Evolutionary conservation across 2,797 vertebrate species (phyloP).

Genomic region (Ctenopoma multispine): DNA sequence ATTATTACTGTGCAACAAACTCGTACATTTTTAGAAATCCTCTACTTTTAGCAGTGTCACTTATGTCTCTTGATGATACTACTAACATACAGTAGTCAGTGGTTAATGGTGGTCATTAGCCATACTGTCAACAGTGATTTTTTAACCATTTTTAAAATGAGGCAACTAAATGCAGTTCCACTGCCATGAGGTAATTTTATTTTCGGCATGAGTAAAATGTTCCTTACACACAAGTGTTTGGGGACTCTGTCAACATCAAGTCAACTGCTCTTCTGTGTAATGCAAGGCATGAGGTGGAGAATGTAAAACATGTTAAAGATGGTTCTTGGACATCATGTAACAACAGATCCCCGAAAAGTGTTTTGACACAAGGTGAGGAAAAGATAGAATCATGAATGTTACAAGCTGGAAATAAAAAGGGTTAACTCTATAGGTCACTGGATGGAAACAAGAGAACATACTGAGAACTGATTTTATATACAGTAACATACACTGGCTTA

Average conservation of each 20-base stretch:
- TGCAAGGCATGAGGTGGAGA: slow-evolving; percentile 56
- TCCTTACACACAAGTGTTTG: slow-evolving; percentile 57
- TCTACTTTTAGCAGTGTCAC: slow-evolving; percentile 6
- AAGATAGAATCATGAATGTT: slow-evolving; percentile 36
- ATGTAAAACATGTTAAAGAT: slow-evolving; percentile 70
- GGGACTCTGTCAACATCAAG: slow-evolving; percentile 66
- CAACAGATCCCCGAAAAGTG: slow-evolving; percentile 62
- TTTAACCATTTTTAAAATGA: slow-evolving; percentile 46
- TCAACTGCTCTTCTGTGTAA: slow-evolving; percentile 41
- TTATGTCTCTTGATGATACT: slow-evolving; percentile 2
- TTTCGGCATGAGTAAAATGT: slow-evolving; percentile 48
- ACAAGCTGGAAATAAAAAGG: slow-evolving; percentile 30
- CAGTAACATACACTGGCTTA: background rate
- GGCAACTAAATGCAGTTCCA: slow-evolving; percentile 44
- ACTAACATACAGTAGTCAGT: slow-evolving; percentile 30
- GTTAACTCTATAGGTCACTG: slow-evolving; percentile 39
- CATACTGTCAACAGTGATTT: slow-evolving; percentile 54
- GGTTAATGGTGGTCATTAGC: slow-evolving; percentile 41
- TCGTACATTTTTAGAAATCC: slow-evolving; percentile 11
- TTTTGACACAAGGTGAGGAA: slow-evolving; percentile 53
- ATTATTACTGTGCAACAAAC: background rate
- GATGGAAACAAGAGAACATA: slow-evolving; percentile 4
- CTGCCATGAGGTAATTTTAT: slow-evolving; percentile 34
- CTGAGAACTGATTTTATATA: background rate
- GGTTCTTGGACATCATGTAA: slow-evolving; percentile 53